Evolutionary conservation across 2,797 vertebrate genomes (phyloP).

Genomic region (Ctenosaura bakeri): DNA sequence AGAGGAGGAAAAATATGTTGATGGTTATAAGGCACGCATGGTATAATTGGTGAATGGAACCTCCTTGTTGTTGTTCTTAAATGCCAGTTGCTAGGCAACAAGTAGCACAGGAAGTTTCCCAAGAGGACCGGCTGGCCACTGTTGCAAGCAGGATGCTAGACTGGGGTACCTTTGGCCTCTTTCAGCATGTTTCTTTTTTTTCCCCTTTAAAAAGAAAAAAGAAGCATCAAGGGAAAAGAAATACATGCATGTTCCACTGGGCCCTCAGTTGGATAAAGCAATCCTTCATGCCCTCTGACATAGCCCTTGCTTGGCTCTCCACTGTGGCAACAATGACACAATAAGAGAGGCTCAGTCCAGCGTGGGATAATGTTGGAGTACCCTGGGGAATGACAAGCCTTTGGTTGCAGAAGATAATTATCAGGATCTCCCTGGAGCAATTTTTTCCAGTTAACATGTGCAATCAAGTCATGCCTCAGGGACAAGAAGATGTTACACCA

Average conservation of each 20-base stretch:
- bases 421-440: slow-evolving; percentile 68
- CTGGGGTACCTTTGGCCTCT: no score
- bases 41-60: background rate
- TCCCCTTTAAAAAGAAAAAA: background rate
- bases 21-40: background rate
- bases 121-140: background rate
- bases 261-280: slow-evolving; percentile 35
- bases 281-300: slow-evolving; percentile 40
- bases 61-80: no score
- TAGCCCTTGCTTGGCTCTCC: slow-evolving; percentile 55
- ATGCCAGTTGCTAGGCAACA: background rate
- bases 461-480: slow-evolving; percentile 77
- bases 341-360: slow-evolving; percentile 47
- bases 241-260: no score
- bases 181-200: no score
- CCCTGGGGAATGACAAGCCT: slow-evolving; percentile 49
- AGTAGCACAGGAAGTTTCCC: no score
- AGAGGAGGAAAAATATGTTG: background rate
- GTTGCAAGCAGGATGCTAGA: background rate
- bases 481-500: slow-evolving; percentile 73
- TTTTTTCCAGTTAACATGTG: slow-evolving; percentile 66
- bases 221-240: background rate
- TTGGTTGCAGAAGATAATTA: slow-evolving; percentile 74
- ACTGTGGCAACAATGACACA: slow-evolving; percentile 49
- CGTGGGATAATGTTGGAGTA: slow-evolving; percentile 54